These are phyloP conservation scores for Molossus molossus DNA, from an alignment of 2,797 vertebrate genomes.

Conservation along the genomic window DNA sequence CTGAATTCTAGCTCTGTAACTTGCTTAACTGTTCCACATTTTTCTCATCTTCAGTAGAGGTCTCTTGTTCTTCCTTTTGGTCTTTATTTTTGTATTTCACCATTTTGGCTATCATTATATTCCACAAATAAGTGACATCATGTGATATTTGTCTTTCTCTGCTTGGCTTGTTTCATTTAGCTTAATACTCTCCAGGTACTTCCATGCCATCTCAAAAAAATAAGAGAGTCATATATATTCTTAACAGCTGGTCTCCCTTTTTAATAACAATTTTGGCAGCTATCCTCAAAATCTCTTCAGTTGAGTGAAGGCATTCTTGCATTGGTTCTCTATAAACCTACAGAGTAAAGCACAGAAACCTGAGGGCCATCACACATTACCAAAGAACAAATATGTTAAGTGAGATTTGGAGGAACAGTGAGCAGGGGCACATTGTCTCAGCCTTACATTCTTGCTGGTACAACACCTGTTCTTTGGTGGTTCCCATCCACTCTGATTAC, in stretches of 20 bases:
- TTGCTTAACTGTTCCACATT: no score
- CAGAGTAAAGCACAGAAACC: neutral
- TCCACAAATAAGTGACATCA: no score
- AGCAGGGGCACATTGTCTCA: neutral
- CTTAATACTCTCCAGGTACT: no score
- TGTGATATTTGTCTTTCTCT: no score
- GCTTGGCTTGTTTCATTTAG: no score
- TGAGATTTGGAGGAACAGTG: neutral
- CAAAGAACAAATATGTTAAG: neutral
- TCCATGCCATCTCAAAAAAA: no score
- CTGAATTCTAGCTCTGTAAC: no score
- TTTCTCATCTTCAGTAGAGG: no score
- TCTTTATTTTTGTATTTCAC: no score
- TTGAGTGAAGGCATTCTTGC: constrained; percentile 94
- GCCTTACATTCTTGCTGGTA: neutral
- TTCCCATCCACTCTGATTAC: neutral
- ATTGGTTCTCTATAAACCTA: constrained; percentile 90
- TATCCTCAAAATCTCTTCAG: constrained; percentile 95
- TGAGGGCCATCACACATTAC: neutral
- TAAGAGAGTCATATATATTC: neutral
- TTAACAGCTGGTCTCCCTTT: constrained; percentile 83
- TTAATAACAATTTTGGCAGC: constrained; percentile 94
- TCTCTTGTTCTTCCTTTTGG: no score
- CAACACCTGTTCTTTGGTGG: neutral
- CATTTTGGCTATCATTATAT: no score